A percentile compares a stretch with the other conserved stretches of the same genome.
These are phyloP conservation scores for Drosophila paramelanica DNA, from an alignment of 2,888 invertebrate genomes.

Conservation along the genomic window DNA sequence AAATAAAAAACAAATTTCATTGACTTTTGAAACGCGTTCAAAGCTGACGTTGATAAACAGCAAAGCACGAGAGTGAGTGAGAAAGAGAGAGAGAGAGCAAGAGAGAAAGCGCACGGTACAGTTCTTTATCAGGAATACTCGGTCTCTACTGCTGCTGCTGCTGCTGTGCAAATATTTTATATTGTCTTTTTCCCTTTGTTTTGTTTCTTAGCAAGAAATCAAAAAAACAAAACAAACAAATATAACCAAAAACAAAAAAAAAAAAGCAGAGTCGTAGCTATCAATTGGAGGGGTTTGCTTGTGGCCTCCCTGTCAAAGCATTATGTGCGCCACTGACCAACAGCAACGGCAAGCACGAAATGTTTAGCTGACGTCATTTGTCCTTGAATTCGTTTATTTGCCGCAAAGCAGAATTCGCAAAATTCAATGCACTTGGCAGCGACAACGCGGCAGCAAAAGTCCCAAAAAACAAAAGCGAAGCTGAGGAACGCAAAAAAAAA, in stretches of 20 bases:
- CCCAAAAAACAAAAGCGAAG: constrained; percentile 23
- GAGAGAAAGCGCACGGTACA: constrained; percentile 45
- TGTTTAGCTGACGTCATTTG: constrained; percentile 82
- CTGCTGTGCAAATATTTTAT: constrained; percentile 73
- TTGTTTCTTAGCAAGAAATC: constrained; percentile 27
- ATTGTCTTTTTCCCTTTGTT: constrained; percentile 20
- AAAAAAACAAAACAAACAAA: constrained; percentile 58
- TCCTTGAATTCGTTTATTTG: constrained; percentile 77
- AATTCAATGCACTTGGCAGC: constrained; percentile 78
- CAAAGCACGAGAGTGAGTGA: neutral
- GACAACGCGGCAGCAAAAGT: constrained; percentile 20
- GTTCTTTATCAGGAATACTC: constrained; percentile 69
- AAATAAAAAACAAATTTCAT: constrained; percentile 41
- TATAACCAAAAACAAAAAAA: constrained; percentile 29
- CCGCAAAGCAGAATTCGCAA: constrained; percentile 71
- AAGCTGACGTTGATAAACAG: constrained; percentile 27
- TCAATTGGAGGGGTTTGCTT: neutral
- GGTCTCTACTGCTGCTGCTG: constrained; percentile 34
- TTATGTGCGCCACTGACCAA: constrained; percentile 46
- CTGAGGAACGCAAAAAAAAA: constrained; percentile 33
- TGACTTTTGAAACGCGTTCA: constrained; percentile 43
- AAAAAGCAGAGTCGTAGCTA: constrained; percentile 53
- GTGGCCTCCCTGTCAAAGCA: constrained; percentile 8
- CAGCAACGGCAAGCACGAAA: constrained; percentile 56
- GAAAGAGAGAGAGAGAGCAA: neutral